These are phyloP conservation scores for Oryzias dopingdopingensis DNA, from an alignment of 2,797 vertebrate species.

Conservation along the genomic window DNA sequence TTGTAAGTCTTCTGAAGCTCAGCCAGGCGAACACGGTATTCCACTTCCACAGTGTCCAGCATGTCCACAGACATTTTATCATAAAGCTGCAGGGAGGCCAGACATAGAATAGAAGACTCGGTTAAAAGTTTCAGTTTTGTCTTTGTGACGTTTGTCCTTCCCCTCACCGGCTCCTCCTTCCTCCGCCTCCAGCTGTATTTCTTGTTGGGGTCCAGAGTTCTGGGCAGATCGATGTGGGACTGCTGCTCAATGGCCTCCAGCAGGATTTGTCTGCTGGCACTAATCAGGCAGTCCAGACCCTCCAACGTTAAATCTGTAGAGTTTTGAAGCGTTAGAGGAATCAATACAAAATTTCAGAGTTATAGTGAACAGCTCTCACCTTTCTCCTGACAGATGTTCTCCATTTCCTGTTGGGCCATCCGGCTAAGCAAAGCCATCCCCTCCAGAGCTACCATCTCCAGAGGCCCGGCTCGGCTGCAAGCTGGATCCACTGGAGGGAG, in stretches of 20 bases:
- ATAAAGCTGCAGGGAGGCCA: slow-evolving; percentile 77
- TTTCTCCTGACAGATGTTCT: slow-evolving; percentile 63
- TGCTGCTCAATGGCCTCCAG: slow-evolving; percentile 90
- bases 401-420: slow-evolving; percentile 88
- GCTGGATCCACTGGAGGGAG: slow-evolving; percentile 45
- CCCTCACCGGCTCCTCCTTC: slow-evolving; percentile 90
- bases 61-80: slow-evolving; percentile 88
- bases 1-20: slow-evolving; percentile 94
- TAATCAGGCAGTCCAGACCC: slow-evolving; percentile 88
- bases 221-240: slow-evolving; percentile 84
- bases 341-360: neutral
- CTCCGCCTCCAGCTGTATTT: slow-evolving; percentile 99
- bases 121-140: slow-evolving; percentile 3
- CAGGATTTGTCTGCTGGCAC: slow-evolving; percentile 89
- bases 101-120: neutral
- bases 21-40: slow-evolving; percentile 89
- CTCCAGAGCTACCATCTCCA: slow-evolving; percentile 87
- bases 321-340: slow-evolving; percentile 3
- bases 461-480: slow-evolving; percentile 63
- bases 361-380: slow-evolving; percentile 36
- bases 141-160: neutral
- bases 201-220: slow-evolving; percentile 90
- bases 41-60: slow-evolving; percentile 90
- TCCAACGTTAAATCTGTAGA: slow-evolving; percentile 71
- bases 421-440: slow-evolving; percentile 94